These are phyloP conservation scores for Monochamus saltuarius DNA, from an alignment of 1,140 invertebrate species.

Conservation along the genomic window DNA sequence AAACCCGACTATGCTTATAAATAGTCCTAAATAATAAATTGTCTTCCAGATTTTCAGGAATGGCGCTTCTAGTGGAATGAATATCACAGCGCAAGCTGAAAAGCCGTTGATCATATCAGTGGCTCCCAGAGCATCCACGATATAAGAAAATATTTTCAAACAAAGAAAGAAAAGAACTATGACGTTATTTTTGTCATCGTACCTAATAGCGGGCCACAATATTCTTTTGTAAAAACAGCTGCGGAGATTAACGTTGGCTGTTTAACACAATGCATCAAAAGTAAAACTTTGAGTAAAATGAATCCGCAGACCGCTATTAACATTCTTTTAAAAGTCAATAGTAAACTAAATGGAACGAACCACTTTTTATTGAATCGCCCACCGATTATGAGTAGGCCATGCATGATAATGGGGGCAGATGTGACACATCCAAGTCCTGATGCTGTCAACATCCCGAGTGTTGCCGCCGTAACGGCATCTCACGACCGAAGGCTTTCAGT, in stretches of 20 bases:
- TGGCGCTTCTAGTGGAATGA: conserved; percentile 25
- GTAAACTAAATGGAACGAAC: conserved; percentile 84
- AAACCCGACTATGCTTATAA: too few relatives aligned
- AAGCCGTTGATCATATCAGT: conserved; percentile 21
- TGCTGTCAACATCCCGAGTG: conserved; percentile 69
- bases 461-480: conserved; percentile 79
- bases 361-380: conserved; percentile 58
- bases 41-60: conserved; percentile 30
- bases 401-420: conserved; percentile 68
- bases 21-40: too few relatives aligned
- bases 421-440: conserved; percentile 84
- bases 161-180: conserved; percentile 32
- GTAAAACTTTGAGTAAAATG: conserved; percentile 56
- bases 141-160: conserved; percentile 28
- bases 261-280: conserved; percentile 80
- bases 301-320: conserved; percentile 62
- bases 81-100: conserved; percentile 12
- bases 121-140: conserved; percentile 14
- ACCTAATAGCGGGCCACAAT: conserved; percentile 45
- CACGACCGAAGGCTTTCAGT: conserved; percentile 67
- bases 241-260: conserved; percentile 74
- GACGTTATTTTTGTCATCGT: conserved; percentile 60
- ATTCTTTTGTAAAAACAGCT: conserved; percentile 67
- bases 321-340: conserved; percentile 80
- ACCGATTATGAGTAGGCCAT: conserved; percentile 44